These are phyloP conservation scores for Acronicta psi DNA, from an alignment of 2,888 invertebrate species.

Conservation along the genomic window DNA sequence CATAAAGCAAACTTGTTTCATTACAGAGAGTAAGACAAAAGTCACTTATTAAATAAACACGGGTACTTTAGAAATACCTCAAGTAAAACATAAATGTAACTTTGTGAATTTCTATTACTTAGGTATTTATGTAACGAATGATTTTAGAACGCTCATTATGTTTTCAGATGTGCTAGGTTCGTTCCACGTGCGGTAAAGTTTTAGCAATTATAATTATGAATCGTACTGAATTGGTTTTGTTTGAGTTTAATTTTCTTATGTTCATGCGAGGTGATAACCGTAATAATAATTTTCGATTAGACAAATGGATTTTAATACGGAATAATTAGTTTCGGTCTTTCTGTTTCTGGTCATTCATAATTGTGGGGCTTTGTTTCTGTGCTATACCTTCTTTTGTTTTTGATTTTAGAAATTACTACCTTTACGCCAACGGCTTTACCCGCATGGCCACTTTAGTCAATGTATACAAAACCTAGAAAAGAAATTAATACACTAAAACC, in stretches of 20 bases:
- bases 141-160: conserved; percentile 34
- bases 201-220: conserved; percentile 15
- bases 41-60: conserved; percentile 34
- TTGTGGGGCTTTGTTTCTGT: no score
- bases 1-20: conserved; percentile 23
- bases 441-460: no score
- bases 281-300: no score
- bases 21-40: conserved; percentile 16
- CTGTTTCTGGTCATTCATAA: no score
- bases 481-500: no score
- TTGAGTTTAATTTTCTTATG: conserved; percentile 7
- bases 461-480: no score
- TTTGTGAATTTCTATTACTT: conserved; percentile 20
- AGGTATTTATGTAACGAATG: conserved; percentile 28
- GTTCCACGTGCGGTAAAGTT: conserved; percentile 12
- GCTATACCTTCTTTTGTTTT: no score
- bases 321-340: no score
- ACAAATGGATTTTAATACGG: no score
- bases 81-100: conserved; percentile 6
- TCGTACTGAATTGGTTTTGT: conserved; percentile 6
- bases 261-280: neutral
- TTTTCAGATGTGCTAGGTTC: conserved; percentile 18
- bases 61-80: conserved; percentile 24
- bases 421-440: no score
- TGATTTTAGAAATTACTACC: no score